Evolutionary conservation across 2,888 invertebrate genomes (phyloP).

Genomic region (Andrena bicolor): DNA sequence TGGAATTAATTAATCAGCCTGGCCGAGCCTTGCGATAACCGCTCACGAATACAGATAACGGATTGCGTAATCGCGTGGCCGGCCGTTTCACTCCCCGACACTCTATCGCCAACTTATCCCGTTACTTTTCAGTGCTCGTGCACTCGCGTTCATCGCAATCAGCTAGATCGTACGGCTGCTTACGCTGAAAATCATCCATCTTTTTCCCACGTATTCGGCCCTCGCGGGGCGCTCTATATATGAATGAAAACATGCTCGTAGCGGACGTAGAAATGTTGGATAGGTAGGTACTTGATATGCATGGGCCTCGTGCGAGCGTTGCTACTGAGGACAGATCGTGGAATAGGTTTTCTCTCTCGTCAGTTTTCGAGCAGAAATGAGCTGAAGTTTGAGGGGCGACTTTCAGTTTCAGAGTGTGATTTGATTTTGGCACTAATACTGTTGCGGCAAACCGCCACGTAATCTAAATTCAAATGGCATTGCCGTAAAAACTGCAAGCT

Average conservation of each 20-base stretch:
- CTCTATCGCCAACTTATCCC: constrained; percentile 27
- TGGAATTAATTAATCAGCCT: constrained; percentile 66
- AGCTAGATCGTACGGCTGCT: constrained; percentile 3
- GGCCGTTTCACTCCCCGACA: constrained; percentile 28
- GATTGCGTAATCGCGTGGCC: constrained; percentile 58
- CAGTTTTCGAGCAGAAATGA: too few relatives aligned
- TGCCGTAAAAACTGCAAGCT: too few relatives aligned
- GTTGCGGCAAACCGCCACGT: too few relatives aligned
- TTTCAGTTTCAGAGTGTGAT: too few relatives aligned
- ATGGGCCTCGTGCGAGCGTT: too few relatives aligned
- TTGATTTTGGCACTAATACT: too few relatives aligned
- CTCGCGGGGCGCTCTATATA: neutral
- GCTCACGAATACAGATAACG: constrained; percentile 51
- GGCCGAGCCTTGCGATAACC: constrained; percentile 46
- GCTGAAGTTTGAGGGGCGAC: too few relatives aligned
- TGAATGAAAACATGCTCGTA: neutral
- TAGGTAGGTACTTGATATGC: too few relatives aligned
- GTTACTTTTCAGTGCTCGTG: constrained; percentile 49
- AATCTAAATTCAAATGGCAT: too few relatives aligned
- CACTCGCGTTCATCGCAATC: constrained; percentile 23
- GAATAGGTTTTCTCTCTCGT: too few relatives aligned
- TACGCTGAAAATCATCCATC: neutral
- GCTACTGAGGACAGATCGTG: too few relatives aligned
- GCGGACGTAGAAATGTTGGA: too few relatives aligned
- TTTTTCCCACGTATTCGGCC: neutral